Evolutionary conservation across 2,888 invertebrate genomes (phyloP), one percentile per base, ranked within the genome.

Genomic region (Mythimna lalbum): DNA sequence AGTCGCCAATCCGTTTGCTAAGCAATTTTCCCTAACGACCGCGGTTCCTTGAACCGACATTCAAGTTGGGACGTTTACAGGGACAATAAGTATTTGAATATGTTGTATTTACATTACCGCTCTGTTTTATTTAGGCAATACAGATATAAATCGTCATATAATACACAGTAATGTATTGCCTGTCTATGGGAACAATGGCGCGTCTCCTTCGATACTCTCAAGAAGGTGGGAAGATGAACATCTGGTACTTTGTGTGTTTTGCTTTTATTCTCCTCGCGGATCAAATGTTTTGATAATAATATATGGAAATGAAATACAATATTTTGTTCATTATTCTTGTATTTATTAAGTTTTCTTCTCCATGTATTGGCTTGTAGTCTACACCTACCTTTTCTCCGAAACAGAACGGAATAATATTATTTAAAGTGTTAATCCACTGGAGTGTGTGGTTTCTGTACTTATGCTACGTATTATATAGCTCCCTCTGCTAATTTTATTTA

Each of bases 161-260:
- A 61, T 74, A 73, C 56, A 52, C 27, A 74, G 21, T 66, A 65
- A 60, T 60, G 60, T 69, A 74, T 69, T 49, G 63, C 63, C 52
- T 52, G 65, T 69, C 65, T 78, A 70, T 70, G 64, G 39, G 43
- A 64, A 80, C 80, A 80, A 82, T 71, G 62, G 33, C 57, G 64
- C 62, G 68, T 64, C 76, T 69, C 67, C 33, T 52, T 73, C 78
- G 75, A 75, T 80, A 63, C 63, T 61, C 74, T 69, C 71, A 69
- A 82, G 76, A 76, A 69, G 65, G 62, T 67, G 82, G 82, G 82
- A 82, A 82, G 31, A 66, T 65, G 73, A 82, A 71, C 82, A 82
- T 70, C 82, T 82, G 82, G 63, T 80, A 78, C 73, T 80, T 80
- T 77, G 72, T 82, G 71, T 75, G 80, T 73, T 75, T 73, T 78